Percentiles rank a stretch among this genome's conserved stretches.
Evolutionary conservation across 92 coral and sea anemone species (phyloP).

Genomic region (Bergia puertoricense): DNA sequence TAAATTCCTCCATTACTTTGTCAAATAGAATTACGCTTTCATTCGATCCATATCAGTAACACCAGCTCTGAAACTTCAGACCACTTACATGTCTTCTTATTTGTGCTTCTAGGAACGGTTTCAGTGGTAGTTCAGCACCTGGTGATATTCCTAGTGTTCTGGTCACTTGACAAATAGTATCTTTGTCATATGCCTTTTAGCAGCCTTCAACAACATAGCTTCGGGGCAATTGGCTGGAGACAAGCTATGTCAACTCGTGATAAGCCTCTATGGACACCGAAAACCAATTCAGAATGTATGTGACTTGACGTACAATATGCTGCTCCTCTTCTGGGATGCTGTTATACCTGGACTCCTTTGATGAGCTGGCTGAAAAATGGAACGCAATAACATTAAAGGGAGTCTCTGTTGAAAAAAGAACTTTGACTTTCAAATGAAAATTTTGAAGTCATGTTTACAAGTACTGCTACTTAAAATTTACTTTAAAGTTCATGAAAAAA

Average conservation of each 20-base stretch:
- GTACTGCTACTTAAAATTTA: too few species aligned
- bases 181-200: not conserved
- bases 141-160: not conserved
- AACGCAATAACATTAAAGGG: too few species aligned
- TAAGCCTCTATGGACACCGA: conserved; percentile 10
- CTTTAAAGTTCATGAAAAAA: too few species aligned
- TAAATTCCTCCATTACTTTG: not conserved
- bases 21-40: not conserved
- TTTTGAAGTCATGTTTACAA: too few species aligned
- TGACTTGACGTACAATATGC: not conserved
- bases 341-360: not conserved
- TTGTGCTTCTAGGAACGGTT: not conserved
- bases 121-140: not conserved
- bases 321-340: conserved; percentile 10
- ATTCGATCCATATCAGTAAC: not conserved
- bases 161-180: not conserved
- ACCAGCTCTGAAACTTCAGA: not conserved
- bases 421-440: too few species aligned
- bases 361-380: not conserved
- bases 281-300: conserved; percentile 13
- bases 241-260: conserved; percentile 3
- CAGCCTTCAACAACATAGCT: not conserved
- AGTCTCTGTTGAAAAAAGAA: too few species aligned
- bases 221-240: not conserved
- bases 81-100: not conserved